phyloP scores from a whole-genome alignment of 1,140 invertebrate genomes.

The Nebria ingens region DNA sequence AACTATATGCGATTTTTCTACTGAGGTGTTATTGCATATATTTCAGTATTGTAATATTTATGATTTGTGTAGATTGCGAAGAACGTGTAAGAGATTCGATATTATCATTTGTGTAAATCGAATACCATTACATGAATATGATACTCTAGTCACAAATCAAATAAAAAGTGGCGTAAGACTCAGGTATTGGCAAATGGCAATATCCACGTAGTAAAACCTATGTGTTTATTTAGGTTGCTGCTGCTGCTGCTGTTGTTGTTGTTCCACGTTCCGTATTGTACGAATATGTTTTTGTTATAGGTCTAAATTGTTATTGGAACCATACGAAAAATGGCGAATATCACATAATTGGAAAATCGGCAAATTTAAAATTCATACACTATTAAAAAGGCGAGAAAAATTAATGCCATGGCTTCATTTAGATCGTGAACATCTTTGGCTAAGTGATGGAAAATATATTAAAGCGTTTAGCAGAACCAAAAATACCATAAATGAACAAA shows the following conservation, averaged over 20 bases:
- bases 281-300: slow-evolving; percentile 14
- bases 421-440: slow-evolving; percentile 21
- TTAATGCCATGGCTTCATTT: slow-evolving; percentile 23
- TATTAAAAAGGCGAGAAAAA: slow-evolving; percentile 18
- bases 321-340: slow-evolving; percentile 21
- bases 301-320: slow-evolving; percentile 17
- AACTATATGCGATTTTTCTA: slow-evolving; percentile 30
- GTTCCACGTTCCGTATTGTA: too few relatives aligned
- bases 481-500: slow-evolving; percentile 14
- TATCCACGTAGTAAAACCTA: background rate
- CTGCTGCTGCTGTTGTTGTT: too few relatives aligned
- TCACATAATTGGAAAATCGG: slow-evolving; percentile 25
- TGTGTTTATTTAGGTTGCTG: slow-evolving; percentile 3
- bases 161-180: slow-evolving; percentile 18
- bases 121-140: slow-evolving; percentile 17
- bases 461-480: slow-evolving; percentile 19
- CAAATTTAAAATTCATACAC: slow-evolving; percentile 18
- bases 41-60: slow-evolving; percentile 23
- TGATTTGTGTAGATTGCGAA: slow-evolving; percentile 22
- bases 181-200: slow-evolving; percentile 18
- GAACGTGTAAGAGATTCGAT: slow-evolving; percentile 22
- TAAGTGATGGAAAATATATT: slow-evolving; percentile 21
- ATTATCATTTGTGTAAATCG: slow-evolving; percentile 21
- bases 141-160: slow-evolving; percentile 23
- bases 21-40: slow-evolving; percentile 23